Evolutionary conservation across 2,888 invertebrate genomes (phyloP).

Genomic region (Stenodema calcarata): DNA sequence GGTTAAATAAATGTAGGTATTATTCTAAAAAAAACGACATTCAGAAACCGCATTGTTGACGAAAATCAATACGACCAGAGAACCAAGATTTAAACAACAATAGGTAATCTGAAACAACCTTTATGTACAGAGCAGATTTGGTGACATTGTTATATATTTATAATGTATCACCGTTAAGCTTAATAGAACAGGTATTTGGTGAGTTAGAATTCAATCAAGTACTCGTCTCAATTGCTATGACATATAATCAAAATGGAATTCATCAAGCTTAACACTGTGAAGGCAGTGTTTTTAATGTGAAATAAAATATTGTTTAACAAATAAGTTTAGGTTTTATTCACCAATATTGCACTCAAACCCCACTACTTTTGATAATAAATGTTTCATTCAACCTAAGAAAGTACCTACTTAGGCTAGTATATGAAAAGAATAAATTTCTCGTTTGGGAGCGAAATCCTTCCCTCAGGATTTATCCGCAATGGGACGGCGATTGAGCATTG

Average conservation of each 20-base stretch:
- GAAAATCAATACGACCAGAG: not conserved
- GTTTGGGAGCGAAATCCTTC: not conserved
- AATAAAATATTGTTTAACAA: not conserved
- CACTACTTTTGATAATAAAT: not conserved
- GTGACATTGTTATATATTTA: not conserved
- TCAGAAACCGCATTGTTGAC: not conserved
- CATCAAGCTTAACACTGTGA: not conserved
- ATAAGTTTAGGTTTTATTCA: not conserved
- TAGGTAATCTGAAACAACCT: not conserved
- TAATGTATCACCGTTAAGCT: not conserved
- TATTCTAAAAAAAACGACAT: too few relatives aligned
- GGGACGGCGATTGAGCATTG: not conserved
- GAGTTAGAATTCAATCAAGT: not conserved
- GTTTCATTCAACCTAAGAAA: not conserved
- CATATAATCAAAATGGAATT: not conserved
- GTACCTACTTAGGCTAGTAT: not conserved
- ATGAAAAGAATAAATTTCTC: not conserved
- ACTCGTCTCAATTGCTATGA: not conserved
- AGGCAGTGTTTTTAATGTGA: not conserved
- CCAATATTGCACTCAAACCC: not conserved
- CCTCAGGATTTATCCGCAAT: not conserved
- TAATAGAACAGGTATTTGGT: not conserved
- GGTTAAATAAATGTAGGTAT: too few relatives aligned
- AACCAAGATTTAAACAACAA: not conserved
- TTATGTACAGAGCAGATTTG: not conserved